These are phyloP conservation scores for Todiramphus saurophagus DNA, from an alignment of 2,113 vertebrate species.

Conservation along the genomic window DNA sequence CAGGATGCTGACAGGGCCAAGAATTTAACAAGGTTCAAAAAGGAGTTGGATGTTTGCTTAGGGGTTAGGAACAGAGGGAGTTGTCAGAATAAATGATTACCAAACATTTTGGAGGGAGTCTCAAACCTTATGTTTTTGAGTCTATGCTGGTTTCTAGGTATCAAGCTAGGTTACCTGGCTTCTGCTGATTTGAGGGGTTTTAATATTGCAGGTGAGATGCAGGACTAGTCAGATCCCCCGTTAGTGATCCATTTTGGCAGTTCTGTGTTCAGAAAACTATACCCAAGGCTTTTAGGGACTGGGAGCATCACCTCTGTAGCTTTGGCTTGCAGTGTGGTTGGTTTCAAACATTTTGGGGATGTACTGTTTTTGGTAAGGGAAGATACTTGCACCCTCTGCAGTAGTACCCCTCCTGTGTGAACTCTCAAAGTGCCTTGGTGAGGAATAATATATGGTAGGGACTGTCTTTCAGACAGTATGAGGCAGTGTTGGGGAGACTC, in stretches of 20 bases:
- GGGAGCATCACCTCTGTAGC: neutral
- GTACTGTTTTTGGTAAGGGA: neutral
- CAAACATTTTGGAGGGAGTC: neutral
- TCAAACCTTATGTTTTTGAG: neutral
- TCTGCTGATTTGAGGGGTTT: neutral
- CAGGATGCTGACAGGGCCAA: conserved; percentile 45
- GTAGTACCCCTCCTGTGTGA: neutral
- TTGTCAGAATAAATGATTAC: conserved; percentile 49
- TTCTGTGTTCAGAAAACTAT: neutral
- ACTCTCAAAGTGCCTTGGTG: neutral
- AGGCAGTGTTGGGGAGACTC: neutral
- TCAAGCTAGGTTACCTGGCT: neutral
- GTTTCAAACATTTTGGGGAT: neutral
- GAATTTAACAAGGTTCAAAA: conserved; percentile 52
- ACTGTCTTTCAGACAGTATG: neutral
- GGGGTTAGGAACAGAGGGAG: conserved; percentile 34
- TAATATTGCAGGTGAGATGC: neutral
- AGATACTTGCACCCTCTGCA: neutral
- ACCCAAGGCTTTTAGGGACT: neutral
- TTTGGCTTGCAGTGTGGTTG: neutral
- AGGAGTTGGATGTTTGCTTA: conserved; percentile 34
- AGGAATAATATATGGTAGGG: neutral
- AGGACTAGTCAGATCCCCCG: neutral
- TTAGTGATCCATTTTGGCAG: neutral
- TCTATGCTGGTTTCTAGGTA: neutral